These are phyloP conservation scores for Eutrigla gurnardus DNA, from an alignment of 2,797 vertebrate genomes.

Conservation along the genomic window DNA sequence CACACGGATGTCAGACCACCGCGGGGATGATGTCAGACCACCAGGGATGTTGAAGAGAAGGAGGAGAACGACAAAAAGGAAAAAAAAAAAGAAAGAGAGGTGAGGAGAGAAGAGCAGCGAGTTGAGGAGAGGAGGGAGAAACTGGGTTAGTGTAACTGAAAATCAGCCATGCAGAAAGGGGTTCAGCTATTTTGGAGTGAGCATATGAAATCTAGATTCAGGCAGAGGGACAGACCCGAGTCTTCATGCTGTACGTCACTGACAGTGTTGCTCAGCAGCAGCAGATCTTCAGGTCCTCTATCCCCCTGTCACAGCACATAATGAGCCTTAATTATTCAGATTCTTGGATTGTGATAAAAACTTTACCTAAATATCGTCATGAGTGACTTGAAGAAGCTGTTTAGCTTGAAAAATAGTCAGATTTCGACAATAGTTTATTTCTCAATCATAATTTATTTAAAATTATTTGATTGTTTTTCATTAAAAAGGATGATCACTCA, in stretches of 20 bases:
- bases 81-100: background rate
- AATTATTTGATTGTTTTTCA: no score
- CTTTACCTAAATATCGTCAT: no score
- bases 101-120: constrained; percentile 8
- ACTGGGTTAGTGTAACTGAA: constrained; percentile 12
- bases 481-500: no score
- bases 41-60: constrained; percentile 46
- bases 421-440: no score
- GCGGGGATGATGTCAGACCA: constrained; percentile 59
- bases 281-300: background rate
- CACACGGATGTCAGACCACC: constrained; percentile 65
- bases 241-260: constrained; percentile 20
- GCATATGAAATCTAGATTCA: constrained; percentile 21
- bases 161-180: constrained; percentile 21
- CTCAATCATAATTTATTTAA: no score
- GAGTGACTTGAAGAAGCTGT: no score
- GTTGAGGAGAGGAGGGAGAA: constrained; percentile 12
- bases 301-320: background rate
- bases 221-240: constrained; percentile 40
- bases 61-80: background rate
- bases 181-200: background rate
- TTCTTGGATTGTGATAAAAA: background rate
- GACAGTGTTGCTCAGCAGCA: constrained; percentile 18
- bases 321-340: constrained; percentile 1
- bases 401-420: no score